Percentiles rank a stretch among this genome's conserved stretches.
Evolutionary conservation across 2,797 vertebrate genomes (phyloP).

Genomic region (Helicolenus hilgendorfi): DNA sequence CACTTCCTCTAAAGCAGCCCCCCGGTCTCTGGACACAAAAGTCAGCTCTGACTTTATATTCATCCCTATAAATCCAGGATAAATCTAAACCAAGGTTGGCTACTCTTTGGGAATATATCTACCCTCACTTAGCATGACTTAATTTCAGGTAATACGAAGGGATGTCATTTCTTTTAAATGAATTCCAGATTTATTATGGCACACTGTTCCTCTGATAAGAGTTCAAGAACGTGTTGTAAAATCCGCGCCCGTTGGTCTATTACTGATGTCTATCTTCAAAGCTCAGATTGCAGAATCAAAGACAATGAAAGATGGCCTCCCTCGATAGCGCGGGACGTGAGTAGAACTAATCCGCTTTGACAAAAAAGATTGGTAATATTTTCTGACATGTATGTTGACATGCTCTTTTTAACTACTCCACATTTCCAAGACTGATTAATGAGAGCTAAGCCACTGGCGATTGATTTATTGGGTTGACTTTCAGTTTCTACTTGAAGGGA

Average conservation of each 20-base stretch:
- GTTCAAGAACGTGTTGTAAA: slow-evolving; percentile 75
- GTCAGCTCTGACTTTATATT: slow-evolving; percentile 60
- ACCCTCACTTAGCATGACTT: slow-evolving; percentile 48
- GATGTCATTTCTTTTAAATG: slow-evolving; percentile 66
- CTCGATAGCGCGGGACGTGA: slow-evolving; percentile 69
- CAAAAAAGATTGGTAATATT: slow-evolving; percentile 70
- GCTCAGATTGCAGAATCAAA: slow-evolving; percentile 83
- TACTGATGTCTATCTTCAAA: slow-evolving; percentile 85
- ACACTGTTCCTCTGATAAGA: slow-evolving; percentile 69
- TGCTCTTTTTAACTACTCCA: slow-evolving; percentile 39
- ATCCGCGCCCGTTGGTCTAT: slow-evolving; percentile 62
- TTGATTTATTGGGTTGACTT: slow-evolving; percentile 53
- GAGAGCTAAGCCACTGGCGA: slow-evolving; percentile 17
- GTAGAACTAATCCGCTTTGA: slow-evolving; percentile 71
- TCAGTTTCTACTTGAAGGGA: slow-evolving; percentile 39
- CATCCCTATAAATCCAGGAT: slow-evolving; percentile 70
- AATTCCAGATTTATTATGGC: slow-evolving; percentile 65
- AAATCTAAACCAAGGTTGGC: slow-evolving; percentile 62
- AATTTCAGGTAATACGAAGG: slow-evolving; percentile 65
- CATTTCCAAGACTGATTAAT: slow-evolving; percentile 56
- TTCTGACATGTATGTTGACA: slow-evolving; percentile 52
- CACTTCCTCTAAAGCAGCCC: slow-evolving; percentile 16
- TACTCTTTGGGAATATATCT: slow-evolving; percentile 62
- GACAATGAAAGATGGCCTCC: slow-evolving; percentile 78
- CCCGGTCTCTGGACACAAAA: slow-evolving; percentile 47